These are phyloP conservation scores for Platycheirus rosarum DNA, from an alignment of 2,888 invertebrate species.

Conservation along the genomic window DNA sequence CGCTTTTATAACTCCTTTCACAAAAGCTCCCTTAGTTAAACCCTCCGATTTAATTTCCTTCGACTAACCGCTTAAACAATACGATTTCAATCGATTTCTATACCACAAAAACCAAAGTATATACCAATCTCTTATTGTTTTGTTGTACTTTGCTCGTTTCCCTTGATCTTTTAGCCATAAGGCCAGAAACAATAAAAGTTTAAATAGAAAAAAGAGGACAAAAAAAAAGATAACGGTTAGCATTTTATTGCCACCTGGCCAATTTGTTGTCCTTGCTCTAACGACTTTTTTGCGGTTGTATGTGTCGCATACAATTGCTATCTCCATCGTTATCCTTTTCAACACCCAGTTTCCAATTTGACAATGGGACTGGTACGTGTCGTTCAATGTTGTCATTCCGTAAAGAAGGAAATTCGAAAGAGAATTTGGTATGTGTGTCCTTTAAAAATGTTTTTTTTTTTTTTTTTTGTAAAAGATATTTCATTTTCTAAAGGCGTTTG, in stretches of 20 bases:
- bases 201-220: no score
- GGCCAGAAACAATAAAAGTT: slow-evolving; percentile 32
- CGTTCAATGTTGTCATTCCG: no score
- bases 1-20: no score
- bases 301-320: not conserved
- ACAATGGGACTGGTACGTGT: slow-evolving; percentile 28
- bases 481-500: slow-evolving; percentile 1
- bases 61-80: no score
- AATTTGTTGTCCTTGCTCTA: slow-evolving; percentile 55
- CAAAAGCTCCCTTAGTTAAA: no score
- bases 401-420: slow-evolving; percentile 16
- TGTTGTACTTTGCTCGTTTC: no score
- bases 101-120: slow-evolving; percentile 10
- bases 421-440: slow-evolving; percentile 16
- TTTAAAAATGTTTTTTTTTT: slow-evolving; percentile 39
- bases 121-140: slow-evolving; percentile 46
- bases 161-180: slow-evolving; percentile 51
- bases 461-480: slow-evolving; percentile 36
- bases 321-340: slow-evolving; percentile 20
- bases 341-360: slow-evolving; percentile 49
- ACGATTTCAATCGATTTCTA: no score
- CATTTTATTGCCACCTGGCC: slow-evolving; percentile 66
- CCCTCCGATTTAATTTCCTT: no score
- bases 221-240: slow-evolving; percentile 34
- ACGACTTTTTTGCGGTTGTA: slow-evolving; percentile 45